These are phyloP conservation scores for Mechanitis messenoides DNA, from an alignment of 2,888 invertebrate genomes.

Conservation along the genomic window DNA sequence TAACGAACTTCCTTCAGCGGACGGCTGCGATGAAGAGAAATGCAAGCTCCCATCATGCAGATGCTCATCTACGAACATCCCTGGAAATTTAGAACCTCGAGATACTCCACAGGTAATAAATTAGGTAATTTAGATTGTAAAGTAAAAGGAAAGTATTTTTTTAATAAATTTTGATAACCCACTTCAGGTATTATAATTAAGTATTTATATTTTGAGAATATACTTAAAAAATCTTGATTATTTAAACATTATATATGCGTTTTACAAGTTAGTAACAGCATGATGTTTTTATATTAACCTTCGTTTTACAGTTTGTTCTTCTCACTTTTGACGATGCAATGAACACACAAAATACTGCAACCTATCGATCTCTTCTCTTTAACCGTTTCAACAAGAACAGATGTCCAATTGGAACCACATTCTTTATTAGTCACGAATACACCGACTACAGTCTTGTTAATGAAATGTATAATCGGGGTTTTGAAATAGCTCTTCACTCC, in stretches of 20 bases:
- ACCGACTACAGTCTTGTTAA: conserved; percentile 80
- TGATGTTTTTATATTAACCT: no score
- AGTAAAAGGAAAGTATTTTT: not conserved
- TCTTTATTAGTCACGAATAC: conserved; percentile 84
- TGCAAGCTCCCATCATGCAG: conserved; percentile 66
- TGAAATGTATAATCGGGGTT: conserved; percentile 75
- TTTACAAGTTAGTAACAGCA: no score
- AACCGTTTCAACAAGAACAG: conserved; percentile 79
- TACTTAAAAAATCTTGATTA: no score
- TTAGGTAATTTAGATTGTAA: not conserved
- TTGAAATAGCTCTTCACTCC: conserved; percentile 83
- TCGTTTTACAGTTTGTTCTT: conserved; percentile 76
- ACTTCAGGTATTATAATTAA: no score
- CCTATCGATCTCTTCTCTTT: conserved; percentile 72
- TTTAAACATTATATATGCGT: no score
- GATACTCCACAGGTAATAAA: conserved; percentile 64
- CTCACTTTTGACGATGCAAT: conserved; percentile 82
- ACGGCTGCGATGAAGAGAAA: conserved; percentile 38
- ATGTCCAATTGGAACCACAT: conserved; percentile 79
- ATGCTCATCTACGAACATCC: conserved; percentile 57
- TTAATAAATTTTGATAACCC: no score
- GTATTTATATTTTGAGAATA: no score
- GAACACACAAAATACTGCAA: conserved; percentile 70
- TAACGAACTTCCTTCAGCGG: conserved; percentile 31
- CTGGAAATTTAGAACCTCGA: conserved; percentile 44